Evolutionary conservation across 2,113 vertebrate species (phyloP).

Genomic region (Ophiodon elongatus): DNA sequence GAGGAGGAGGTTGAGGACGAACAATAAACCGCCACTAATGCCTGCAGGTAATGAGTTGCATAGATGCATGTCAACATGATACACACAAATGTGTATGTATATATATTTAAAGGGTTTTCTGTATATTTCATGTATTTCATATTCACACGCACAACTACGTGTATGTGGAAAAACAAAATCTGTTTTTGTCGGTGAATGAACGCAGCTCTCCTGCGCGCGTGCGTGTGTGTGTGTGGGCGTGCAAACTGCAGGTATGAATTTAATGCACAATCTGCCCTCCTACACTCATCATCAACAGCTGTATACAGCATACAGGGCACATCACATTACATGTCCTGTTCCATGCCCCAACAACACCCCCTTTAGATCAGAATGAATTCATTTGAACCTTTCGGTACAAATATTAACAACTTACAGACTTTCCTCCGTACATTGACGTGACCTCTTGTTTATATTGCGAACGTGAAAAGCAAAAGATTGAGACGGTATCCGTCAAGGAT

Average conservation of each 20-base stretch:
- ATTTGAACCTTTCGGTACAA: background rate
- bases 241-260: slow-evolving; percentile 61
- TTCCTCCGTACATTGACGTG: background rate
- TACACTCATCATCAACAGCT: slow-evolving; percentile 56
- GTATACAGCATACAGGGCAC: slow-evolving; percentile 35
- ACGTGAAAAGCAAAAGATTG: slow-evolving; percentile 13
- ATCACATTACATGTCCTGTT: slow-evolving; percentile 7
- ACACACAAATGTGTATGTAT: background rate
- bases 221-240: slow-evolving; percentile 49
- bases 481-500: slow-evolving; percentile 8
- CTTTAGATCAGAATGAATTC: background rate
- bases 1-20: slow-evolving; percentile 54
- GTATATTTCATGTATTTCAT: background rate
- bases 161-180: background rate
- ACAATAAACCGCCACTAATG: slow-evolving; percentile 65
- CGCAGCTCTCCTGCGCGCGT: background rate
- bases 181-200: slow-evolving; percentile 15
- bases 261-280: slow-evolving; percentile 52
- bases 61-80: slow-evolving; percentile 12
- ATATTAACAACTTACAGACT: slow-evolving; percentile 12
- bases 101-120: background rate
- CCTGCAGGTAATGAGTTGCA: slow-evolving; percentile 51
- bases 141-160: background rate
- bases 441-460: background rate
- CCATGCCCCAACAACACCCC: slow-evolving; percentile 20